Base-by-base conservation (phyloP, 2,888 invertebrate species). In the Epicampocera succincta region DNA sequence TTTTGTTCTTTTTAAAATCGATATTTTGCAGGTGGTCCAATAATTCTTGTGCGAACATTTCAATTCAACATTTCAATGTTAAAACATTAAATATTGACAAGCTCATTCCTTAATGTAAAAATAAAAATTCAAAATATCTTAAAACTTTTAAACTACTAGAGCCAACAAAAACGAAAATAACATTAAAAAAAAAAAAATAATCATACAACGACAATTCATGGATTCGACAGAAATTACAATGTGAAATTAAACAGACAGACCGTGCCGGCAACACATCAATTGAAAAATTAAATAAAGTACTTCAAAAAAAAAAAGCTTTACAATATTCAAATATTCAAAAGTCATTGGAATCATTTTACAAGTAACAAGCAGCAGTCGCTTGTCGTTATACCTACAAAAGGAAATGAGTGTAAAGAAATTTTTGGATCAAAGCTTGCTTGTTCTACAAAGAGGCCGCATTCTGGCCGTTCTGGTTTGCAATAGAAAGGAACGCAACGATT, bases 241-340 rank as follows among this genome's bases (percentile, higher is more conserved):
- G 73, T 69, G 38, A 79, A 65, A 68, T 56, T 29, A 75, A 75
- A 71, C 72, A 63, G 68, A 80, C 73, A 68, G 77, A 80, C 44
- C 25, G 84, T 84, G 87, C 85, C 87, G 88, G 87, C 87, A 85
- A 86, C 87, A 87, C 87, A 87, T 88, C 87, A 88, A 88, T 86
- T 84, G 75, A 82, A 83, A 76, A 85, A 85, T 88, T 87, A 86
- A 88, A 88, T 88, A 85, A 87, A 88, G 88, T 88, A 87, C 87
- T 89, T 88, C 88, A 88, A 87, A 85, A 38, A 60, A 84, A 88
- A 87, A 85, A 38, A 60, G 84, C 46, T 44, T 21, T 56, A 56
- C 58, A 73, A 63, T 66, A 58, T 40, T 58, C 54, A 46, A 72
- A 69, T 88, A 87, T 88, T 89, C 85, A 86, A 86, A 89, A 87